Conservation (phyloP, 2,113 vertebrate genomes). For the Eira barbara region DNA sequence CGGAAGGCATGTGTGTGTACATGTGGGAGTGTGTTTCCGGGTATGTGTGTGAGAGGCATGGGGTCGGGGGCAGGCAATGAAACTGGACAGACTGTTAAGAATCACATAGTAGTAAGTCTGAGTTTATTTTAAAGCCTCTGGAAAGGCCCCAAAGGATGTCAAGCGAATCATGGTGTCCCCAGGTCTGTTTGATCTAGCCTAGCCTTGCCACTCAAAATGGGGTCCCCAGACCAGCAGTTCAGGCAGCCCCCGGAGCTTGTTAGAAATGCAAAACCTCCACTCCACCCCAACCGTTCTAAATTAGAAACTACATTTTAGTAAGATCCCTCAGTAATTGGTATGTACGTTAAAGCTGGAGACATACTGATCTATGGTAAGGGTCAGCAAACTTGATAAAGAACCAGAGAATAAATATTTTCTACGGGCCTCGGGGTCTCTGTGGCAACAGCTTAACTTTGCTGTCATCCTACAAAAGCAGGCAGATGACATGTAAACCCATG, state of each 20-base stretch:
- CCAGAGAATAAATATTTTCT: neutral
- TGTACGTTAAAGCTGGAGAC: neutral
- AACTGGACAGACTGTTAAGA: neutral
- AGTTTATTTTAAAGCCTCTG: neutral
- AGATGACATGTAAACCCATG: neutral
- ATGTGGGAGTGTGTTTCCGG: neutral
- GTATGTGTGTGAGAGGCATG: neutral
- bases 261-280: neutral
- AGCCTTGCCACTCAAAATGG: neutral
- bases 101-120: neutral
- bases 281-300: neutral
- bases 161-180: neutral
- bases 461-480: neutral
- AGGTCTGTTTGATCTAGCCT: neutral
- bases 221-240: neutral
- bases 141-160: neutral
- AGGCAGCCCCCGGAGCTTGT: too few relatives aligned
- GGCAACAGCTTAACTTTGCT: neutral
- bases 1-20: rapidly evolving
- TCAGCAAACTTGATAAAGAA: neutral
- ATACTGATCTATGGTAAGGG: neutral
- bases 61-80: neutral
- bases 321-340: neutral
- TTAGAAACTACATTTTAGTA: neutral
- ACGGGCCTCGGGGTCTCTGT: neutral